A percentile compares a stretch with the other conserved stretches of the same genome.
These are phyloP conservation scores for Neelides sp. DNA, from an alignment of 1,140 invertebrate genomes.

Conservation along the genomic window DNA sequence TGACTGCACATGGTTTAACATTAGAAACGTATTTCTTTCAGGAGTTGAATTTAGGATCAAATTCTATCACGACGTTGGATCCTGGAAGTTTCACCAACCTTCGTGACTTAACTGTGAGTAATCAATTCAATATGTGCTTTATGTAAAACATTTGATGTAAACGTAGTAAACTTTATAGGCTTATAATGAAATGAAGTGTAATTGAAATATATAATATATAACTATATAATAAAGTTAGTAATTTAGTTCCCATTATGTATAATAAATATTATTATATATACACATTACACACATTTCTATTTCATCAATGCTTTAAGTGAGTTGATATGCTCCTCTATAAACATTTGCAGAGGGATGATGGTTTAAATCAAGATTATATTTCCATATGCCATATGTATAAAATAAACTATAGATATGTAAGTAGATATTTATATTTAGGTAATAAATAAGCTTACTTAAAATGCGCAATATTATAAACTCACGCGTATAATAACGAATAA, in stretches of 20 bases:
- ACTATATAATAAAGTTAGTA: constrained; percentile 4
- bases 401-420: too few relatives aligned
- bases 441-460: too few relatives aligned
- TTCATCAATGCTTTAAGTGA: too few relatives aligned
- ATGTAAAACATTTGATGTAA: background rate
- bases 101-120: constrained; percentile 28
- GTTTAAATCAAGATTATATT: too few relatives aligned
- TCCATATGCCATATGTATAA: too few relatives aligned
- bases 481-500: too few relatives aligned
- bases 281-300: constrained; percentile 5
- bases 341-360: too few relatives aligned
- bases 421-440: too few relatives aligned
- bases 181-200: background rate
- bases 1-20: background rate
- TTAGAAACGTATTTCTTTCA: background rate
- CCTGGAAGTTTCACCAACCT: constrained; percentile 24
- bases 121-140: background rate
- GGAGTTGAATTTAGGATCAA: constrained; percentile 11
- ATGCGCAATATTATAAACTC: too few relatives aligned
- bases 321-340: too few relatives aligned
- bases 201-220: constrained; percentile 8
- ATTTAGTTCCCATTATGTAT: too few relatives aligned
- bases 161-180: background rate
- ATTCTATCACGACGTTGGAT: constrained; percentile 18
- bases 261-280: background rate